Evolutionary conservation across 1,140 invertebrate species (phyloP), one percentile per base, ranked within the genome.

Genomic region (Physella acuta): DNA sequence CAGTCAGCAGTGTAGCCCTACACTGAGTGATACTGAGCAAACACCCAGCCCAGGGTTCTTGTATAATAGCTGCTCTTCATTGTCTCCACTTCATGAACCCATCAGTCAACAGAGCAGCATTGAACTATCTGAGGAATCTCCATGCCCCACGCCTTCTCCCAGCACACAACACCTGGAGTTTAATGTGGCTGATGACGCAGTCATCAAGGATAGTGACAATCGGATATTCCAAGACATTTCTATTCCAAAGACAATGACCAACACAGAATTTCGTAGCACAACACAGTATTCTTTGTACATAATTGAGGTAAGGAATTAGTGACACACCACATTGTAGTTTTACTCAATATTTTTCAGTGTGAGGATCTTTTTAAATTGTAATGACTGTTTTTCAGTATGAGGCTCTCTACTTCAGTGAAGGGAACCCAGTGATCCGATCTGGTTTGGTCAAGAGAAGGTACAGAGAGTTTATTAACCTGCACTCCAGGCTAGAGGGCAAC

Each of bases 381-480:
- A 52, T 64, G n/a, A 5, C 4, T 14, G 4, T 44, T n/a, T n/a
- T n/a, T n/a, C 70, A 79, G 78, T 79, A 73, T 70, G 74, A 76
- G 52, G 78, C 78, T 24, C 64, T 73, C 14, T 76, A 79, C 65
- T 74, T 72, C 30, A 59, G 71, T 33, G 75, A 78, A 16, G 71
- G 72, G 26, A 71, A 71, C 16, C 65, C 74, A 28, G 75, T 82
- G 24, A 53, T 82, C n/a, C 67, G 78, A 36, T 79, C 77, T 11
- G 80, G 76, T 20, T 74, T 62, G 26, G 83, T 85, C 3, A 84
- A 84, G 61, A 74, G 86, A 59, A 67, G 85, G 51, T 87, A 87
- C 73, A 75, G 85, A 44, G 87, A 88, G 70, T 88, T 87, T 76
- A 70, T 86, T n/a, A 80, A 79, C 55, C 81, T 88, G 4, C 86